A percentile compares a stretch with the other conserved stretches of the same genome.
Conservation (phyloP, 1,140 invertebrate genomes). For the Lucilia cuprina region DNA sequence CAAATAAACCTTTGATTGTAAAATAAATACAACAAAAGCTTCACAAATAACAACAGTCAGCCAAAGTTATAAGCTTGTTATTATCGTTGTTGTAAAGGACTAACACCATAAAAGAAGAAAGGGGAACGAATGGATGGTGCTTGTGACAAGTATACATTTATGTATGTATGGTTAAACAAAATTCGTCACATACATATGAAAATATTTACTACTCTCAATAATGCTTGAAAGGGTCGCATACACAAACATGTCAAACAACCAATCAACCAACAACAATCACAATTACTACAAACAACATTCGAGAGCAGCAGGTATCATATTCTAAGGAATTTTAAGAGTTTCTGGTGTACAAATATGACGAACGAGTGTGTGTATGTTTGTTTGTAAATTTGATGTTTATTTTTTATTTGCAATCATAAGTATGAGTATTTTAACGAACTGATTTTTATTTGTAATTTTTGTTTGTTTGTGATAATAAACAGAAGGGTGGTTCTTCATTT, state of each 20-base stretch:
- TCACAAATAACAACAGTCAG: background rate
- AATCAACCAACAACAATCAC: background rate
- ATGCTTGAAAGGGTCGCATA: too few relatives aligned
- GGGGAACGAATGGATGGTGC: too few relatives aligned
- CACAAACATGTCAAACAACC: background rate
- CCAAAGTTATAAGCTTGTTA: background rate
- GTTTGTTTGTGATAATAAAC: background rate
- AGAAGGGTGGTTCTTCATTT: too few relatives aligned
- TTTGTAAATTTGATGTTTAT: background rate
- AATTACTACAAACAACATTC: too few relatives aligned
- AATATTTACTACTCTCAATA: background rate
- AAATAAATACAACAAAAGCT: background rate
- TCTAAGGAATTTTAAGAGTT: too few relatives aligned
- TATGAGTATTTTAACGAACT: background rate
- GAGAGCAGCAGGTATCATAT: background rate
- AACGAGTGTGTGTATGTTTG: background rate
- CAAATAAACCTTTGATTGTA: conserved; percentile 11
- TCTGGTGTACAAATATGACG: background rate
- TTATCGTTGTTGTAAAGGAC: background rate
- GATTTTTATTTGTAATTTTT: background rate
- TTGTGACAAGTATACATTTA: too few relatives aligned
- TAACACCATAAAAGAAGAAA: background rate
- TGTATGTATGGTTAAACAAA: too few relatives aligned
- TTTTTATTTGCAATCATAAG: background rate
- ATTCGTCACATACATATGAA: background rate